Conservation (phyloP, 2,113 vertebrate genomes). For the Clupea harengus region DNA sequence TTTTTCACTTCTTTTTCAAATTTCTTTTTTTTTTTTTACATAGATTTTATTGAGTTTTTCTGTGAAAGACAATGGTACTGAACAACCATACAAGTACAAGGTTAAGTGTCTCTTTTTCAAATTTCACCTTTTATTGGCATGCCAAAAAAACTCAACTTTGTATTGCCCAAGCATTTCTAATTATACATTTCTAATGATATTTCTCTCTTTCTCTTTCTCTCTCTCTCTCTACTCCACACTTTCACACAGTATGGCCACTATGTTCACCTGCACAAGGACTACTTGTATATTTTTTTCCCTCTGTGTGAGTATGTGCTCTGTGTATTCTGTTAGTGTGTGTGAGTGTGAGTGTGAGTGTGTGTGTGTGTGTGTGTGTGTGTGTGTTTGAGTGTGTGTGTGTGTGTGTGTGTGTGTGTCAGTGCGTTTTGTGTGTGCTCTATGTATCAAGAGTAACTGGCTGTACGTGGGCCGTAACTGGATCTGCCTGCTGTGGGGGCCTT, state of each 20-base stretch:
- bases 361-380: background rate
- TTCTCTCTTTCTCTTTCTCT: background rate
- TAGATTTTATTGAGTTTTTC: too few relatives aligned
- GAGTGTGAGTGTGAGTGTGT: background rate
- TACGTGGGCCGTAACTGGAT: background rate
- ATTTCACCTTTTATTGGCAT: background rate
- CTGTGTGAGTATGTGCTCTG: background rate
- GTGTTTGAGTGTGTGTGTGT: background rate
- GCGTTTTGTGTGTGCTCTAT: background rate
- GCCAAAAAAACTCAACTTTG: background rate
- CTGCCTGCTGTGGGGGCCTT: constrained; percentile 9
- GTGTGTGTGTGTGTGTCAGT: background rate
- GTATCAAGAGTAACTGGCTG: background rate
- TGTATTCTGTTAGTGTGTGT: background rate
- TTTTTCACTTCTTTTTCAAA: background rate
- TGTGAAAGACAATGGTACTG: too few relatives aligned
- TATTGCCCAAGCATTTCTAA: background rate
- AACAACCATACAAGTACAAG: too few relatives aligned
- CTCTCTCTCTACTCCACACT: background rate
- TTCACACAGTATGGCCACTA: background rate
- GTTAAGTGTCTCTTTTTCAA: too few relatives aligned
- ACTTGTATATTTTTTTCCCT: background rate
- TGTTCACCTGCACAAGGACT: constrained; percentile 5
- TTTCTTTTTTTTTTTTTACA: too few relatives aligned
- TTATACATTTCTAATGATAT: too few relatives aligned